A percentile compares a stretch with the other conserved stretches of the same genome.
phyloP scores from a whole-genome alignment of 2,113 vertebrate species.

The Orientallactaga bullata region DNA sequence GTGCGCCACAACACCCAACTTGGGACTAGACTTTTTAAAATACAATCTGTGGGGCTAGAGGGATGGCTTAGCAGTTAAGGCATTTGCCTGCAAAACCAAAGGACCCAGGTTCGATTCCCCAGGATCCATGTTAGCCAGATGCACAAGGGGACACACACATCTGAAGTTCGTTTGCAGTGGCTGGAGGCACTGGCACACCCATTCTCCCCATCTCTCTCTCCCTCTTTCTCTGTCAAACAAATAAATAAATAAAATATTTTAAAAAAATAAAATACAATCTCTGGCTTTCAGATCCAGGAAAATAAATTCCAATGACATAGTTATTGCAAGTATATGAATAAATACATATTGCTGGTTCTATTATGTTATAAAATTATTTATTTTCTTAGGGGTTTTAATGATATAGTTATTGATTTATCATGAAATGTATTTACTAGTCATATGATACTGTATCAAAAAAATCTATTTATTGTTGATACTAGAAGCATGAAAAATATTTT shows the following conservation, averaged over 20 bases:
- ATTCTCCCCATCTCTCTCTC: too few species aligned
- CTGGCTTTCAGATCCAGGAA: neutral
- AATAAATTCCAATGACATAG: neutral
- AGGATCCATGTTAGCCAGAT: too few species aligned
- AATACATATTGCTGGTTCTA: neutral
- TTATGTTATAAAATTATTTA: neutral
- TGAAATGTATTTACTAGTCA: conserved; percentile 28
- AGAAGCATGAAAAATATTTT: neutral
- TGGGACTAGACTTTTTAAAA: too few species aligned
- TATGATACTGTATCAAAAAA: conserved; percentile 21
- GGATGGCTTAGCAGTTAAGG: too few species aligned
- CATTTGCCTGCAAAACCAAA: too few species aligned
- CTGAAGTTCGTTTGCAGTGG: too few species aligned
- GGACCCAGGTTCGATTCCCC: too few species aligned
- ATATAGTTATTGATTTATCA: conserved; percentile 22
- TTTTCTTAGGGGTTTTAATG: conserved; percentile 4
- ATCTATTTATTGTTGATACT: conserved; percentile 39
- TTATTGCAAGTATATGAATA: neutral
- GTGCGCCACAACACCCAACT: too few species aligned
- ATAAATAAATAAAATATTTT: neutral
- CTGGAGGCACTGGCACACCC: too few species aligned
- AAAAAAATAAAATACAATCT: neutral
- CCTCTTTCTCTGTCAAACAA: too few species aligned
- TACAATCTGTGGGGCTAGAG: too few species aligned
- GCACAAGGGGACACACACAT: too few species aligned